Percentiles rank a stretch among this genome's conserved stretches.
Evolutionary conservation across 1,140 invertebrate species (phyloP).

Genomic region (Metopolophium dirhodum): DNA sequence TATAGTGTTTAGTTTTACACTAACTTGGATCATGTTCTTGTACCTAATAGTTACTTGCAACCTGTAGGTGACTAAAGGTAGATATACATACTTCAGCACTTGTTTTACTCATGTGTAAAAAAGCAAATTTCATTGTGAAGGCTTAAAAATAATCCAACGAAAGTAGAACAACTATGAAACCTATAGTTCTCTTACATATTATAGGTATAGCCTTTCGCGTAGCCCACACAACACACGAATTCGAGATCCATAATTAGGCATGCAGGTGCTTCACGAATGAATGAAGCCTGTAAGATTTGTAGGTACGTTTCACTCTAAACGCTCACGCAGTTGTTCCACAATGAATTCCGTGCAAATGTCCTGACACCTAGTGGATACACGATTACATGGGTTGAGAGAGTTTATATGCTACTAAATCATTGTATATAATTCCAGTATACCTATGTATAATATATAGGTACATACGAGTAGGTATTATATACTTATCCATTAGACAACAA

Average conservation of each 20-base stretch:
- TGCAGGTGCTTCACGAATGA: slow-evolving; percentile 37
- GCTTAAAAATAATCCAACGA: not conserved
- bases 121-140: not conserved
- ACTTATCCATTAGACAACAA: slow-evolving; percentile 11
- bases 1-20: no score
- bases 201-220: not conserved
- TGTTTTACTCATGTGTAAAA: not conserved
- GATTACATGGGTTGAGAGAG: not conserved
- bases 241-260: slow-evolving; percentile 44
- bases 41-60: no score
- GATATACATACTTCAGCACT: not conserved
- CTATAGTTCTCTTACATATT: not conserved
- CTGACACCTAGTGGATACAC: slow-evolving; percentile 28
- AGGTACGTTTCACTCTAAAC: slow-evolving; percentile 24
- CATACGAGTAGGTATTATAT: not conserved
- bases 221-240: slow-evolving; percentile 41
- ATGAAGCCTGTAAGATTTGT: not conserved
- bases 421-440: not conserved
- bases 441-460: not conserved
- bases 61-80: not conserved
- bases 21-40: no score
- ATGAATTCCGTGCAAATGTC: slow-evolving; percentile 27
- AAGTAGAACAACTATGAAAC: not conserved
- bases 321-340: slow-evolving; percentile 19
- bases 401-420: slow-evolving; percentile 8